Conservation (phyloP, 2,888 invertebrate species). For the Heliconius charithonia region DNA sequence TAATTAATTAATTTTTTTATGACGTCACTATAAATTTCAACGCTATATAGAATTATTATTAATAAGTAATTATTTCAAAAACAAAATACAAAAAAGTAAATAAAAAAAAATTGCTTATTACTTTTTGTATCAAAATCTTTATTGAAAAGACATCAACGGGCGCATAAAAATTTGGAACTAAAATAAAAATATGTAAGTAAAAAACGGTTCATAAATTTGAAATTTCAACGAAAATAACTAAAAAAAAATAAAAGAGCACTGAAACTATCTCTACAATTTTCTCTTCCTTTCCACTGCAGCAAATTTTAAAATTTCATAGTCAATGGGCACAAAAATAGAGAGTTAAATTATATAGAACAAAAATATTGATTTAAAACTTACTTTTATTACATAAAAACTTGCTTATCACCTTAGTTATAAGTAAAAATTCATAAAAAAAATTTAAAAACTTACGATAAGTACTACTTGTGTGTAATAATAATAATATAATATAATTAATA, state of each 20-base stretch:
- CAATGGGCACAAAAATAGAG: neutral
- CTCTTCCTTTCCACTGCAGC: neutral
- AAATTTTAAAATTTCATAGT: neutral
- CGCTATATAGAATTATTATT: neutral
- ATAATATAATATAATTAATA: too few relatives aligned
- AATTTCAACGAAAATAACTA: neutral
- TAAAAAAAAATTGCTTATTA: too few relatives aligned
- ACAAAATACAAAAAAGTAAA: too few relatives aligned
- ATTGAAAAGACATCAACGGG: conserved; percentile 27
- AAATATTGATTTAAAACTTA: neutral
- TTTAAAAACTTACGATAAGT: too few relatives aligned
- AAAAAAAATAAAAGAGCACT: neutral
- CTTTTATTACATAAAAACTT: too few relatives aligned
- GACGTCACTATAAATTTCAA: too few relatives aligned
- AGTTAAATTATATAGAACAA: neutral
- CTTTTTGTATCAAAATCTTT: conserved; percentile 6
- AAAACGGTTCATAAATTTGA: too few relatives aligned
- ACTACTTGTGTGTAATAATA: too few relatives aligned
- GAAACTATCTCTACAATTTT: neutral
- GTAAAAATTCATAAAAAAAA: too few relatives aligned
- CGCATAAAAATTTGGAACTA: conserved; percentile 7
- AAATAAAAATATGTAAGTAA: too few relatives aligned
- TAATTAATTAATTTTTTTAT: neutral
- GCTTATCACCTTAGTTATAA: too few relatives aligned
- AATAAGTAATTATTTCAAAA: neutral